Percentiles rank a stretch among this genome's conserved stretches.
phyloP scores from a whole-genome alignment of 2,888 invertebrate species.

The Lingula anatina region DNA sequence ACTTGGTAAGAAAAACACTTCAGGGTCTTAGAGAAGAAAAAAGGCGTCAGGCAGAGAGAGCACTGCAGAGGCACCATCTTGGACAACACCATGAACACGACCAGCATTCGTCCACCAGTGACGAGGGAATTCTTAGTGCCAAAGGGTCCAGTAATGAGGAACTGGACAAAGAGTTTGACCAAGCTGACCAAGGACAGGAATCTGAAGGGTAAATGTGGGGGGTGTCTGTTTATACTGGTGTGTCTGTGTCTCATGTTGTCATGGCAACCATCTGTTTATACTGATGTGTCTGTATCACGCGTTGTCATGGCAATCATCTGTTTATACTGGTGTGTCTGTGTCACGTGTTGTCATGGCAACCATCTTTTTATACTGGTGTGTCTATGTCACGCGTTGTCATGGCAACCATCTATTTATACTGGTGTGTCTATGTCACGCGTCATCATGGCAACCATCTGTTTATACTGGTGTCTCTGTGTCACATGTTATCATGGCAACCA shows the following conservation, averaged over 20 bases:
- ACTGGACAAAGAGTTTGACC: slow-evolving; percentile 18
- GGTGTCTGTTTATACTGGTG: background rate
- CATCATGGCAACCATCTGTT: no score
- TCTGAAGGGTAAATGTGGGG: slow-evolving; percentile 20
- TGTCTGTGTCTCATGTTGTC: background rate
- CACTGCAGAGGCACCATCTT: slow-evolving; percentile 5
- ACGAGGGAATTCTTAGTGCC: slow-evolving; percentile 55
- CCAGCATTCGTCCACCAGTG: slow-evolving; percentile 55
- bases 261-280: background rate
- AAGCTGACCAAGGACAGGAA: slow-evolving; percentile 19
- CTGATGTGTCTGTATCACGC: background rate
- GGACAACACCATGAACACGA: no score
- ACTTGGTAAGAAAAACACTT: slow-evolving; percentile 60
- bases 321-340: background rate
- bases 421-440: no score
- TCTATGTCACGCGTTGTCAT: background rate
- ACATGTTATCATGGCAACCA: no score
- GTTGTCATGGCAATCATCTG: background rate
- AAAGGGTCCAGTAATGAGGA: slow-evolving; percentile 60
- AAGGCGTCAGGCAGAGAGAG: slow-evolving; percentile 3
- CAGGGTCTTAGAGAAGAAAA: slow-evolving; percentile 4
- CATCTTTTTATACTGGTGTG: background rate
- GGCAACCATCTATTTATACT: background rate
- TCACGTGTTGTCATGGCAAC: background rate
- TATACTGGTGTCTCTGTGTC: no score